These are phyloP conservation scores for Pachyuromys duprasi DNA, from an alignment of 2,797 vertebrate species.

Conservation along the genomic window DNA sequence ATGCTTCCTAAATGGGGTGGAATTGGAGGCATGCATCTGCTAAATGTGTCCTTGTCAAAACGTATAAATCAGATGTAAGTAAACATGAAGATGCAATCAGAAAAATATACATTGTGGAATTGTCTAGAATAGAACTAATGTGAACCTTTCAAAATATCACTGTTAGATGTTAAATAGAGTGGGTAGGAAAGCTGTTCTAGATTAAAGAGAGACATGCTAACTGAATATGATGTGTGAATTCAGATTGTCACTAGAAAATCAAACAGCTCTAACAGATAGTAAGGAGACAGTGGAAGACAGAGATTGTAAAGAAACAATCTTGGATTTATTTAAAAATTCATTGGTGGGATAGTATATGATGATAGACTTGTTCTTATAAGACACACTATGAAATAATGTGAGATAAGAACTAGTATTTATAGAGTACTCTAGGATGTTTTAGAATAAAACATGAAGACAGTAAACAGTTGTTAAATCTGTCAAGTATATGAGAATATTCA, in stretches of 20 bases:
- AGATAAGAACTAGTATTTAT: background rate
- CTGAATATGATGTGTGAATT: background rate
- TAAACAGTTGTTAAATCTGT: conserved; percentile 5
- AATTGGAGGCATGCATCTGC: background rate
- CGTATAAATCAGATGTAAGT: background rate
- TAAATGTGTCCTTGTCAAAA: background rate
- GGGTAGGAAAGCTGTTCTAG: background rate
- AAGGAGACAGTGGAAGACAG: background rate
- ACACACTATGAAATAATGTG: background rate
- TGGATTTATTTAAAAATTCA: conserved; percentile 9
- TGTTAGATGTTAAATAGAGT: background rate
- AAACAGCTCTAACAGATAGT: background rate
- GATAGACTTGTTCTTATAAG: background rate
- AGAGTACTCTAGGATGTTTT: conserved; percentile 17
- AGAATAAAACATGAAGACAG: background rate
- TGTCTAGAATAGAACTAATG: background rate
- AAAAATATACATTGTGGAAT: background rate
- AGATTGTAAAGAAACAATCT: conserved; percentile 22
- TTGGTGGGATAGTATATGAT: conserved; percentile 1
- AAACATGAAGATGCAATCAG: background rate
- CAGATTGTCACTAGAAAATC: conserved; percentile 4
- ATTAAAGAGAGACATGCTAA: conserved; percentile 35
- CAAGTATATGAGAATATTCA: background rate
- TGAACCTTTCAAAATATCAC: background rate
- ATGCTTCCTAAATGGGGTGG: background rate